Evolutionary conservation across 2,888 invertebrate genomes (phyloP).

Genomic region (Pristionchus exspectatus): DNA sequence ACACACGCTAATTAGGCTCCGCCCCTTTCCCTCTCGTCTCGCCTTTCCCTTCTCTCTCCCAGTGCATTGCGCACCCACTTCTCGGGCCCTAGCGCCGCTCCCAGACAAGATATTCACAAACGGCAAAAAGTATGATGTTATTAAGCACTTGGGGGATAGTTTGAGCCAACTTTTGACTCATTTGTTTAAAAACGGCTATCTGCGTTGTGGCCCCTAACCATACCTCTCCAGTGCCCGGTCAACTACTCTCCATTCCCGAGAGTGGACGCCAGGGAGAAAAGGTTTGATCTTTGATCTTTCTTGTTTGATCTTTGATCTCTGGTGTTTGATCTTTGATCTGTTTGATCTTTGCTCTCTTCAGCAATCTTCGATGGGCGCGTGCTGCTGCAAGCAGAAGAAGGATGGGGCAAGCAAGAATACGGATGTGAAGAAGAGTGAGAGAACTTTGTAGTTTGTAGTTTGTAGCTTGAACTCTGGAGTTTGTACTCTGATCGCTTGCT

Average conservation of each 20-base stretch:
- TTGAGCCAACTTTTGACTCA: too few species aligned
- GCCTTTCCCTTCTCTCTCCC: too few species aligned
- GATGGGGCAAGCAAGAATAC: background rate
- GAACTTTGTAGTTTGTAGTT: background rate
- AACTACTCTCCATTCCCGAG: background rate
- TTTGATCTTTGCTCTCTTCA: background rate
- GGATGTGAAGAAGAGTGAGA: background rate
- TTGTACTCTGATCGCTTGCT: background rate
- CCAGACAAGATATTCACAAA: too few species aligned
- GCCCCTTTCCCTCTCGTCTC: too few species aligned
- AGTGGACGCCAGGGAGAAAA: background rate
- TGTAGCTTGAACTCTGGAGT: background rate
- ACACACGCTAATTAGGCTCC: too few species aligned
- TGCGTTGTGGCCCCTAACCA: too few species aligned
- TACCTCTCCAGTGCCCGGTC: background rate
- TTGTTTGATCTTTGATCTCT: slow-evolving; percentile 6
- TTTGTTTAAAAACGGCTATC: too few species aligned
- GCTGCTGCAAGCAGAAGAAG: slow-evolving; percentile 13
- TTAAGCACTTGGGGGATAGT: too few species aligned
- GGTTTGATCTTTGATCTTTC: background rate
- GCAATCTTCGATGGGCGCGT: background rate
- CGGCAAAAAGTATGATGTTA: too few species aligned
- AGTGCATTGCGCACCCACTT: too few species aligned
- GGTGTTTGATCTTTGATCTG: too few species aligned
- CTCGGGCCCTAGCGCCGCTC: too few species aligned